Percentiles rank a stretch among this genome's conserved stretches.
Evolutionary conservation across 2,888 invertebrate species (phyloP).

Genomic region (Ischnura elegans): DNA sequence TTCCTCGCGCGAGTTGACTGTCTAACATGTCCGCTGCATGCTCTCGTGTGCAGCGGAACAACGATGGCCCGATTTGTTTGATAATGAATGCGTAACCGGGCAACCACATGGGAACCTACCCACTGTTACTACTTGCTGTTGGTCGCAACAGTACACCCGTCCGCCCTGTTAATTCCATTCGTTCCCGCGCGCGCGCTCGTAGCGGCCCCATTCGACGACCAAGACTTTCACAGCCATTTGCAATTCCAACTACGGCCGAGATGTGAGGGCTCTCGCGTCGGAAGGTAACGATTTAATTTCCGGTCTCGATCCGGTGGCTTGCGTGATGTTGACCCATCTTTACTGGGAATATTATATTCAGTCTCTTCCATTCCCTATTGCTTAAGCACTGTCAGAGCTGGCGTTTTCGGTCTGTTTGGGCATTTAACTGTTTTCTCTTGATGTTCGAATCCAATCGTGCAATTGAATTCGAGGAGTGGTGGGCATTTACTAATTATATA

Average conservation of each 20-base stretch:
- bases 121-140: no score
- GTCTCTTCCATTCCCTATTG: no score
- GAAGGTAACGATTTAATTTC: neutral
- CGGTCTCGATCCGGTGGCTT: neutral
- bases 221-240: neutral
- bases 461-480: no score
- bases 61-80: conserved; percentile 17
- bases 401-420: no score
- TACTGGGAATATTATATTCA: neutral
- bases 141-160: neutral
- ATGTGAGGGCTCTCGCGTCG: neutral
- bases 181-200: neutral
- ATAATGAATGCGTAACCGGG: conserved; percentile 17
- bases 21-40: no score
- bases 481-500: no score
- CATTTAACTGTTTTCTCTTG: no score
- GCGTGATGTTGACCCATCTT: neutral
- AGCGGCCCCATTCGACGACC: neutral
- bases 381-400: no score
- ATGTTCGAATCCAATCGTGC: no score
- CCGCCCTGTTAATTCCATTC: neutral
- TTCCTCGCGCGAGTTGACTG: no score
- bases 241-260: neutral
- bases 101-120: no score
- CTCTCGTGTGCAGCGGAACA: neutral